Conservation (phyloP, 2,113 vertebrate genomes). For the Larimichthys polyactis region DNA sequence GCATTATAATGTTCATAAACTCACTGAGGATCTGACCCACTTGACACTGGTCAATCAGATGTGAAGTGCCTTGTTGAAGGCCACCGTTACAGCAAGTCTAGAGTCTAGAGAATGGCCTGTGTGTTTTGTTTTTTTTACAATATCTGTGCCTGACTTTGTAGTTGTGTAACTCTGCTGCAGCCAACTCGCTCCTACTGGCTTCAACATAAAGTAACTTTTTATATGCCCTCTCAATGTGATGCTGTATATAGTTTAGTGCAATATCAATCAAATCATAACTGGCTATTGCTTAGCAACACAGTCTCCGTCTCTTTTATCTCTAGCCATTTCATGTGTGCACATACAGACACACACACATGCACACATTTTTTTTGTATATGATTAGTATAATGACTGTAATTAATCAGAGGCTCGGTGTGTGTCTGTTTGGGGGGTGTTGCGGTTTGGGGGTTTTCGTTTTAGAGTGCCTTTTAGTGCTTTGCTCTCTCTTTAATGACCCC, state of each 20-base stretch:
- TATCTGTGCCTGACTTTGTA: neutral
- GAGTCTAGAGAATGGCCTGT: neutral
- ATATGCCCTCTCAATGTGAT: conserved; percentile 35
- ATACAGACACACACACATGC: conserved; percentile 21
- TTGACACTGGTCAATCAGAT: too few relatives aligned
- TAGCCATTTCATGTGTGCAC: conserved; percentile 41
- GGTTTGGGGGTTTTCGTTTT: conserved; percentile 39
- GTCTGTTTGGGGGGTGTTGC: conserved; percentile 37
- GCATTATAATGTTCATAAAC: neutral
- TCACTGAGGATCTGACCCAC: neutral
- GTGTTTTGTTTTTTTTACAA: neutral
- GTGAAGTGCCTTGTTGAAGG: neutral
- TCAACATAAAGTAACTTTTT: conserved; percentile 49
- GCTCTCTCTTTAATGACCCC: conserved; percentile 66
- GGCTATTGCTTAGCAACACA: conserved; percentile 76
- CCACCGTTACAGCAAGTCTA: neutral
- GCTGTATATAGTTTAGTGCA: conserved; percentile 43
- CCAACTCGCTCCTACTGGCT: conserved; percentile 23
- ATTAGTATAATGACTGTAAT: conserved; percentile 72
- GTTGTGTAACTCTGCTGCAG: neutral
- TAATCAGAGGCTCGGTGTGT: conserved; percentile 68
- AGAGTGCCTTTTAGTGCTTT: conserved; percentile 56
- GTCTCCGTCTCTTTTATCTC: conserved; percentile 40
- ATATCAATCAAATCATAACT: conserved; percentile 63
- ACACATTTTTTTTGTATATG: conserved; percentile 60